Evolutionary conservation across 2,888 invertebrate genomes (phyloP).

Genomic region (Acanthococcus lagerstroemiae): DNA sequence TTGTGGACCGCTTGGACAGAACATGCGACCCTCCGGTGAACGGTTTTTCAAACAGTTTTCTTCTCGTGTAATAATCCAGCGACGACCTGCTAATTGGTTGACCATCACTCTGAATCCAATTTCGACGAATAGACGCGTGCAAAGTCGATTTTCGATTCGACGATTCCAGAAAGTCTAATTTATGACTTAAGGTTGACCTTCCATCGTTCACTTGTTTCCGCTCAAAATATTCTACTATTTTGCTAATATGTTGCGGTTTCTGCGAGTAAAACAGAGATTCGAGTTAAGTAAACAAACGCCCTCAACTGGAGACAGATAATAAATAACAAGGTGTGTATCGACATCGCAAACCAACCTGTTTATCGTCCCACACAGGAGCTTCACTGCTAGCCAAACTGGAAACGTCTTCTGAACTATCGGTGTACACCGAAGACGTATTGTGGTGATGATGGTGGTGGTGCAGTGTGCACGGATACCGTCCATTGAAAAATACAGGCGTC

Average conservation of each 20-base stretch:
- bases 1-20: conserved; percentile 19
- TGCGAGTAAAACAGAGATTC: conserved; percentile 37
- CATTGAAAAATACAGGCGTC: conserved; percentile 44
- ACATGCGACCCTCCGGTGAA: conserved; percentile 17
- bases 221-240: conserved; percentile 83
- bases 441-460: conserved; percentile 31
- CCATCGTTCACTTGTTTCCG: conserved; percentile 47
- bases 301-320: too few relatives aligned
- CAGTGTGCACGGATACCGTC: conserved; percentile 44
- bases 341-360: conserved; percentile 23
- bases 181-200: conserved; percentile 12
- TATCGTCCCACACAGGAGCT: conserved; percentile 58
- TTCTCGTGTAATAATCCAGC: conserved; percentile 18
- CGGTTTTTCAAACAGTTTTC: conserved; percentile 27
- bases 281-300: too few relatives aligned
- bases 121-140: conserved; percentile 9
- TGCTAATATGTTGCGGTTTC: conserved; percentile 60
- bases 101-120: conserved; percentile 18
- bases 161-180: conserved; percentile 28
- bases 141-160: conserved; percentile 18
- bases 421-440: conserved; percentile 68
- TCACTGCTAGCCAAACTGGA: conserved; percentile 71
- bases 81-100: conserved; percentile 12
- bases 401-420: conserved; percentile 77
- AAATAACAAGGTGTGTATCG: too few relatives aligned